A percentile compares a stretch with the other conserved stretches of the same genome.
Evolutionary conservation across 2,113 vertebrate species (phyloP).

Genomic region (Phalacrocorax aristotelis): DNA sequence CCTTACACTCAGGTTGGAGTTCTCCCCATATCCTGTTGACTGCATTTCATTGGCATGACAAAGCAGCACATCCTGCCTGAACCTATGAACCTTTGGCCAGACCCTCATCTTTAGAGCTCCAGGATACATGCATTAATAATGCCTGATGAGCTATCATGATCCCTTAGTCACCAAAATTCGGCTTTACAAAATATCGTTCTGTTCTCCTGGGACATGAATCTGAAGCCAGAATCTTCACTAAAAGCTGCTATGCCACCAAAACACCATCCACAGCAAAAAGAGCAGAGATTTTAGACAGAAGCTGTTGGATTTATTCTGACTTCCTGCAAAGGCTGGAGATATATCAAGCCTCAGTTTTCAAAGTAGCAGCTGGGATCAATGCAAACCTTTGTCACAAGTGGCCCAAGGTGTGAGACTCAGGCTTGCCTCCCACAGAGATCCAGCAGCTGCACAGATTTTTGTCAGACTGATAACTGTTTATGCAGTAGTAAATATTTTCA

Average conservation of each 20-base stretch:
- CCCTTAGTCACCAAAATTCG: not conserved
- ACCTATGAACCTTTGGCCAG: conserved; percentile 10
- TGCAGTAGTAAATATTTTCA: conserved; percentile 14
- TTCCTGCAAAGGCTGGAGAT: not conserved
- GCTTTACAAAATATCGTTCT: not conserved
- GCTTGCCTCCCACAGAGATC: not conserved
- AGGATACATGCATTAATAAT: not conserved
- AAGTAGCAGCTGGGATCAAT: not conserved
- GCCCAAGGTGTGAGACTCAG: not conserved
- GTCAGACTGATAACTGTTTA: not conserved
- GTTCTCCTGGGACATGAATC: not conserved
- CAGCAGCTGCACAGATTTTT: not conserved
- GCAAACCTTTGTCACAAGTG: conserved; percentile 8
- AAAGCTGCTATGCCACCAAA: not conserved
- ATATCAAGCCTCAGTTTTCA: not conserved
- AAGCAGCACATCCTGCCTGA: conserved; percentile 48
- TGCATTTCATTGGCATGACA: not conserved
- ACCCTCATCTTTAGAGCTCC: not conserved
- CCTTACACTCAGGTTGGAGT: not conserved
- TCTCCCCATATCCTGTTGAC: conserved; percentile 49
- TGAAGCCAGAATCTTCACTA: not conserved
- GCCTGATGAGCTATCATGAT: not conserved
- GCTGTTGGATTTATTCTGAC: not conserved
- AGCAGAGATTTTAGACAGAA: not conserved
- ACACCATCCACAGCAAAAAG: not conserved